A percentile compares a stretch with the other conserved stretches of the same genome.
Evolutionary conservation across 1,140 invertebrate species (phyloP).

Genomic region (Charaxes varanes): DNA sequence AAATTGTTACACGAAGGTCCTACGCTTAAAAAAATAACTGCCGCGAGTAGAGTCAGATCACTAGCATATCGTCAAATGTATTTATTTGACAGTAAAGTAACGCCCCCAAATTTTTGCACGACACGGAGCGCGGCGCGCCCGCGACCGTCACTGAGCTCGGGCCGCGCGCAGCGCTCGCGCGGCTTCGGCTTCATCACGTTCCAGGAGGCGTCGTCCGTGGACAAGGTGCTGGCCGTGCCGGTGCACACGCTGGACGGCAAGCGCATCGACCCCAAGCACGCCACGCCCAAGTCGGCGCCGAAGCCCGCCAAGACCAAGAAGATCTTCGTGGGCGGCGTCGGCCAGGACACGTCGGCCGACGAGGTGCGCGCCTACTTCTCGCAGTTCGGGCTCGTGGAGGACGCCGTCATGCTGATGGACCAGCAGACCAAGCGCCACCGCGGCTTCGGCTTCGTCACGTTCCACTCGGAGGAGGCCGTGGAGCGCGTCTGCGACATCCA

Average conservation of each 20-base stretch:
- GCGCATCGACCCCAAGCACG: conserved; percentile 95
- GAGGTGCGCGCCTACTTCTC: conserved; percentile 94
- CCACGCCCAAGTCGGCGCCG: conserved; percentile 92
- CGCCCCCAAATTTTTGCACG: conserved; percentile 5
- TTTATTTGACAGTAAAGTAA: too few relatives aligned
- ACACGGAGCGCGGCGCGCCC: conserved; percentile 3
- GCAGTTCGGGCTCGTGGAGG: conserved; percentile 93
- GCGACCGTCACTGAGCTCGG: conserved; percentile 16
- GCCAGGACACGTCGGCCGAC: conserved; percentile 92
- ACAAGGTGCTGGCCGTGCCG: conserved; percentile 86
- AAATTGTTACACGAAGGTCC: too few relatives aligned
- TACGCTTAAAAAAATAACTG: too few relatives aligned
- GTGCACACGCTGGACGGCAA: conserved; percentile 95
- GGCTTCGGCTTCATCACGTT: conserved; percentile 96
- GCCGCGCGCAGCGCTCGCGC: conserved; percentile 85
- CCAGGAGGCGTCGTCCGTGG: conserved; percentile 89
- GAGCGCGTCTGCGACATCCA: conserved; percentile 94
- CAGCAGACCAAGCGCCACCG: conserved; percentile 93
- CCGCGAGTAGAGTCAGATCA: too few relatives aligned
- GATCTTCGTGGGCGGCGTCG: conserved; percentile 93
- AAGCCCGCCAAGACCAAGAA: conserved; percentile 93
- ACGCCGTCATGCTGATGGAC: conserved; percentile 96
- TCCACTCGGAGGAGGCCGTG: conserved; percentile 93
- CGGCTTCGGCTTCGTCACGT: conserved; percentile 94
- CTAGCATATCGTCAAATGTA: too few relatives aligned